Percentiles rank a stretch among this genome's conserved stretches.
These are phyloP conservation scores for Acipenser oxyrinchus DNA, from an alignment of 2,797 vertebrate genomes.

Conservation along the genomic window DNA sequence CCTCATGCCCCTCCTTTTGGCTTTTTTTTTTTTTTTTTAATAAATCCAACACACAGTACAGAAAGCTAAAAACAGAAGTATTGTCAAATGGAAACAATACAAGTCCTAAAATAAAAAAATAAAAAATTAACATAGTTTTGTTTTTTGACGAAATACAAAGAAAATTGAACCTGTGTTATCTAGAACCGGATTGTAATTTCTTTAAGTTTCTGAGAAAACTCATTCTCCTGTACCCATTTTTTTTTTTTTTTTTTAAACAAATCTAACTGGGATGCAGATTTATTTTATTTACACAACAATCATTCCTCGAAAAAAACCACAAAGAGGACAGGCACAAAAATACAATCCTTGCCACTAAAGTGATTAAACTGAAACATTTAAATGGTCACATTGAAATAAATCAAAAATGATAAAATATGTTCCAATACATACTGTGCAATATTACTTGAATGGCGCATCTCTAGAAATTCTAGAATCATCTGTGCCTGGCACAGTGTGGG, in stretches of 20 bases:
- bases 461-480: constrained; percentile 4
- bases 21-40: constrained; percentile 1
- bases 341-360: too few relatives aligned
- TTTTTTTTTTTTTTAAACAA: neutral
- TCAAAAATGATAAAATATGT: constrained; percentile 28
- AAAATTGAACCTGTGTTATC: too few relatives aligned
- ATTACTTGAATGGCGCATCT: constrained; percentile 20
- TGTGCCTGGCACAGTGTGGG: constrained; percentile 37
- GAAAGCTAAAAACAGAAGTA: constrained; percentile 24
- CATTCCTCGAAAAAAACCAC: too few relatives aligned
- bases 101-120: constrained; percentile 25
- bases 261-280: neutral
- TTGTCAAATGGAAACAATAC: constrained; percentile 32
- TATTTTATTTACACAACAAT: too few relatives aligned
- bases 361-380: too few relatives aligned
- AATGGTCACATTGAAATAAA: neutral
- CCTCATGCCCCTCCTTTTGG: too few relatives aligned
- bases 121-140: neutral
- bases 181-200: too few relatives aligned
- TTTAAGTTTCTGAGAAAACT: neutral
- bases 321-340: too few relatives aligned
- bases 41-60: constrained; percentile 30
- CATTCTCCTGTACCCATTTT: neutral
- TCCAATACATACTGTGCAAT: constrained; percentile 46
- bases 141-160: too few relatives aligned